Conservation (phyloP, 2,797 vertebrate species). For the Lacerta bilineata region DNA sequence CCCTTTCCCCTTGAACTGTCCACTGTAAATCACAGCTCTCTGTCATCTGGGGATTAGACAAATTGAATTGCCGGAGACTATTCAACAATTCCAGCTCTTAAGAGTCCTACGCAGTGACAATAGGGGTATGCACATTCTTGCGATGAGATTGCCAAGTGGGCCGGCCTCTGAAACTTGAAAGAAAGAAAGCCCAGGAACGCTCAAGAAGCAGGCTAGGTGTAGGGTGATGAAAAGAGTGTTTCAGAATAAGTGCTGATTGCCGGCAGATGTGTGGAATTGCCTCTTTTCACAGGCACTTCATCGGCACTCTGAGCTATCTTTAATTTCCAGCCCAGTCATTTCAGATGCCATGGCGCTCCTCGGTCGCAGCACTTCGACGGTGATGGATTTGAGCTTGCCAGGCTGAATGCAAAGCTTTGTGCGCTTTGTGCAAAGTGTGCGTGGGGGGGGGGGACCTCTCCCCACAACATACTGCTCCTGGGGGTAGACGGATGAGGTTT, state of each 20-base stretch:
- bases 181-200: not conserved
- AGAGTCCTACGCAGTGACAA: constrained; percentile 21
- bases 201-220: not conserved
- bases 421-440: not conserved
- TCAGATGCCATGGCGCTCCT: constrained; percentile 44
- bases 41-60: constrained; percentile 23
- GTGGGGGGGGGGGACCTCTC: too few relatives aligned
- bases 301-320: constrained; percentile 34
- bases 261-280: constrained; percentile 38
- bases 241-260: constrained; percentile 38
- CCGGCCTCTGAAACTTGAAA: not conserved
- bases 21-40: not conserved
- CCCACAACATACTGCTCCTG: not conserved
- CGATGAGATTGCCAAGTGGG: not conserved
- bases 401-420: constrained; percentile 50
- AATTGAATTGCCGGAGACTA: constrained; percentile 24
- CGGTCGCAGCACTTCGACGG: not conserved
- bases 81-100: constrained; percentile 10
- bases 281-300: constrained; percentile 41
- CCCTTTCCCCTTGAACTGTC: constrained; percentile 12
- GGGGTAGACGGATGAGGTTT: constrained; percentile 37
- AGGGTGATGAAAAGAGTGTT: constrained; percentile 31
- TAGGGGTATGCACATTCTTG: not conserved
- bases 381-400: constrained; percentile 36
- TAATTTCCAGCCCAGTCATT: constrained; percentile 30